These are phyloP conservation scores for Andrena dorsata DNA, from an alignment of 2,888 invertebrate species.

Conservation along the genomic window DNA sequence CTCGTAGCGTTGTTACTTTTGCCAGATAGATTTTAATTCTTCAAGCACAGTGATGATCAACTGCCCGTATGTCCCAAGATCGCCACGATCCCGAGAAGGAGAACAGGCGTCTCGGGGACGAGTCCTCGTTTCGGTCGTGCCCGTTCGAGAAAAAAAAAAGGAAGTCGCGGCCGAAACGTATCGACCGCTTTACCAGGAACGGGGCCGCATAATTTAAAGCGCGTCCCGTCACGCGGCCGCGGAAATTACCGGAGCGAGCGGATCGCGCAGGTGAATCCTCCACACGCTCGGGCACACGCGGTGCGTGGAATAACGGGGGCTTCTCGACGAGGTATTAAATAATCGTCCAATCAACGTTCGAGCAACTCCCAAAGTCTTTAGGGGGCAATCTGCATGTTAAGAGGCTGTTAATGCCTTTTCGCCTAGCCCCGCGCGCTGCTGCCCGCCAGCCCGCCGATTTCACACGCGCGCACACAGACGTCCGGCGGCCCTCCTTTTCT, in stretches of 20 bases:
- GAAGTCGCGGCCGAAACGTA: not conserved
- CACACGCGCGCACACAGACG: conserved; percentile 6
- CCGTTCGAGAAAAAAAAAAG: not conserved
- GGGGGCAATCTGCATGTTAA: conserved; percentile 84
- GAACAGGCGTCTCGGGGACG: conserved; percentile 2
- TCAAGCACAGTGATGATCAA: not conserved
- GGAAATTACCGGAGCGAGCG: conserved; percentile 35
- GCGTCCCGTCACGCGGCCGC: conserved; percentile 14
- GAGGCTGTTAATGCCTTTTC: conserved; percentile 84
- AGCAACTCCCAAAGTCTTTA: conserved; percentile 82
- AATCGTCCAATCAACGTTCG: conserved; percentile 84
- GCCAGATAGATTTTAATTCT: too few species aligned
- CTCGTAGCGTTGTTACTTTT: too few species aligned
- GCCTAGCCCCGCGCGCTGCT: conserved; percentile 76
- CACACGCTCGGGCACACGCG: conserved; percentile 32
- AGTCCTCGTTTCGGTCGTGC: not conserved
- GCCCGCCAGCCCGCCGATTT: conserved; percentile 60
- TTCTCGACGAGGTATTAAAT: conserved; percentile 79
- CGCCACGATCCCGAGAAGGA: conserved; percentile 10
- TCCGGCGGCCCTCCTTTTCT: conserved; percentile 12
- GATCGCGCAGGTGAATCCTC: conserved; percentile 52
- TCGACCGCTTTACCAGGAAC: conserved; percentile 8
- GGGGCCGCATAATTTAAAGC: conserved; percentile 18
- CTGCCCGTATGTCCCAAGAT: not conserved
- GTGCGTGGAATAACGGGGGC: conserved; percentile 63